Conservation (phyloP, 2,888 invertebrate genomes). For the Deilephila elpenor region DNA sequence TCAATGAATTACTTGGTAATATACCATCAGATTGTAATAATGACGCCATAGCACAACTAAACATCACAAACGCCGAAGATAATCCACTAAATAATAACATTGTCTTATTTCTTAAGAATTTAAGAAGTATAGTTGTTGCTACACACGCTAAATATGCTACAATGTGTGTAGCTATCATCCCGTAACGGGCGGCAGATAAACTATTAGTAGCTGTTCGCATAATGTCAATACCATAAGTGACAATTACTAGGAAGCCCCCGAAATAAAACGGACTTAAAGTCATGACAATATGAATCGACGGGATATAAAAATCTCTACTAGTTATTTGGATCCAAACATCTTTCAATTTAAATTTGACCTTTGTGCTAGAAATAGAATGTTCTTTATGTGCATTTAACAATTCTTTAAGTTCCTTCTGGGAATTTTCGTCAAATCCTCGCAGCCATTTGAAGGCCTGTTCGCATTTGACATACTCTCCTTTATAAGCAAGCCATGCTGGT, state of each 20-base stretch:
- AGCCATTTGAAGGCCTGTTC: constrained; percentile 17
- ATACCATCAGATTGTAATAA: constrained; percentile 34
- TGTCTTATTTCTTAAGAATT: constrained; percentile 35
- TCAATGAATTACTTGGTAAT: constrained; percentile 32
- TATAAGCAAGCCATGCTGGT: constrained; percentile 29
- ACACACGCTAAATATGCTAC: constrained; percentile 30
- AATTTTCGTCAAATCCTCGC: neutral
- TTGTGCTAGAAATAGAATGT: neutral
- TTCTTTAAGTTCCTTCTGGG: neutral
- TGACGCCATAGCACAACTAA: constrained; percentile 27
- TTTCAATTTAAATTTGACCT: neutral
- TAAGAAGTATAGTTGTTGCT: constrained; percentile 31
- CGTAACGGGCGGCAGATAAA: constrained; percentile 32
- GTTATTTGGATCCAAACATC: constrained; percentile 13
- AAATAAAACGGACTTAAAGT: constrained; percentile 34
- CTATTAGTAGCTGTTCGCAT: constrained; percentile 32
- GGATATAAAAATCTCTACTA: constrained; percentile 36
- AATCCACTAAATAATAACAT: constrained; percentile 33
- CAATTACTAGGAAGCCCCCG: constrained; percentile 35
- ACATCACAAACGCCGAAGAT: constrained; percentile 28
- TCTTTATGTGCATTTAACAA: constrained; percentile 18
- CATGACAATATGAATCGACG: constrained; percentile 35
- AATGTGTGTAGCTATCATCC: constrained; percentile 32
- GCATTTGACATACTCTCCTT: constrained; percentile 22
- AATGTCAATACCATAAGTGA: constrained; percentile 36